These are phyloP conservation scores for Cheilosia soror DNA, from an alignment of 2,888 invertebrate genomes.

Conservation along the genomic window DNA sequence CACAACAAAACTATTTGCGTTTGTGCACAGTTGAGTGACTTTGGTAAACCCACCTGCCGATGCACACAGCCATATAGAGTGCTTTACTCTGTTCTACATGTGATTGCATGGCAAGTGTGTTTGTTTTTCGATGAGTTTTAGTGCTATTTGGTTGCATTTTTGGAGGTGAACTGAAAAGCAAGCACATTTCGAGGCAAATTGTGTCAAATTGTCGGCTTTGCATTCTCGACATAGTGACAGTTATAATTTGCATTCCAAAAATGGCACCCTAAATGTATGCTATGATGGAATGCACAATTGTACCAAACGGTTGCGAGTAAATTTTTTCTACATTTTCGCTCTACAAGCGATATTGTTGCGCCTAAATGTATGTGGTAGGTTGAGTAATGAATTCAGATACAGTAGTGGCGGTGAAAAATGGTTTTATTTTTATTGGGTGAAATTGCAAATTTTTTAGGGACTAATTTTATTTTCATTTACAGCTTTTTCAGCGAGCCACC, in stretches of 20 bases:
- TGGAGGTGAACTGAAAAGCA: neutral
- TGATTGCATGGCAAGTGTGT: neutral
- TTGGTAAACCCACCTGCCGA: neutral
- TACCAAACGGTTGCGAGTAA: neutral
- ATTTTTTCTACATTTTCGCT: neutral
- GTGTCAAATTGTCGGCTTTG: constrained; percentile 3
- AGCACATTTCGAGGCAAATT: neutral
- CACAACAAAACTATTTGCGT: constrained; percentile 22
- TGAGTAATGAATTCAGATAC: neutral
- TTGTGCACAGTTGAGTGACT: neutral
- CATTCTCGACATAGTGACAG: constrained; percentile 20
- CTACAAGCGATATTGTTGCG: neutral
- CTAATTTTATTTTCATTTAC: no score
- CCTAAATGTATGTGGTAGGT: constrained; percentile 36
- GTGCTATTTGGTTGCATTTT: neutral
- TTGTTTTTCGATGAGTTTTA: neutral
- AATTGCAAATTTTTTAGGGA: neutral
- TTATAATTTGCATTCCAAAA: constrained; percentile 5
- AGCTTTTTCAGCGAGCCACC: no score
- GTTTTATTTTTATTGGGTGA: neutral
- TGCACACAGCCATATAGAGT: no score
- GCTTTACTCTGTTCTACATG: neutral
- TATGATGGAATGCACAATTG: neutral
- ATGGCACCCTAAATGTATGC: constrained; percentile 42
- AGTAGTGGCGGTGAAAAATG: neutral